phyloP scores from a whole-genome alignment of 2,797 vertebrate genomes.

The Graptemys geographica region DNA sequence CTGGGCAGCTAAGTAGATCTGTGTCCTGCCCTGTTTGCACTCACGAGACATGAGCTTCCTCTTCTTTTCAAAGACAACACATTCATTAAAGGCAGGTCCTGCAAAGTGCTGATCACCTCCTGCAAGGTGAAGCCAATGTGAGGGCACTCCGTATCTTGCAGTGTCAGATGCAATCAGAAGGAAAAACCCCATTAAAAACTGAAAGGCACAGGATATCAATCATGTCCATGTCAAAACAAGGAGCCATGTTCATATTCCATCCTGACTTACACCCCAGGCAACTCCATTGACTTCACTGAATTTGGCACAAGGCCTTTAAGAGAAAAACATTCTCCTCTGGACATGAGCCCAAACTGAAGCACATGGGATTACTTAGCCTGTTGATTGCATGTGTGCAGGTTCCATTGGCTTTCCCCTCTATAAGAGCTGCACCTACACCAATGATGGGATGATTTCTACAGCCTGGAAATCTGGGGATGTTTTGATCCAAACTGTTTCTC shows the following conservation, averaged over 20 bases:
- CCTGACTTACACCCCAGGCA: background rate
- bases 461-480: constrained; percentile 63
- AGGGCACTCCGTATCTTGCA: background rate
- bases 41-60: background rate
- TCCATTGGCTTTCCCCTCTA: background rate
- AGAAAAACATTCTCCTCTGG: background rate
- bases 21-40: background rate
- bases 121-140: background rate
- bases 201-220: background rate
- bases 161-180: background rate
- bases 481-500: constrained; percentile 51
- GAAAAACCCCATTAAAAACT: background rate
- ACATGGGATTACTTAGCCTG: background rate
- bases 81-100: background rate
- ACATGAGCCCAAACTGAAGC: rapidly evolving
- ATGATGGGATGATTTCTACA: background rate
- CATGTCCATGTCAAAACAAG: background rate
- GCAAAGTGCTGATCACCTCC: background rate
- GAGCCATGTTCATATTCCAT: background rate
- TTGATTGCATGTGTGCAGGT: rapidly evolving
- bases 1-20: background rate
- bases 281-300: background rate
- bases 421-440: rapidly evolving
- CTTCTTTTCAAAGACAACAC: background rate
- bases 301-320: background rate